Conservation (phyloP, 2,888 invertebrate genomes). For the Leptarthrus brevirostris region DNA sequence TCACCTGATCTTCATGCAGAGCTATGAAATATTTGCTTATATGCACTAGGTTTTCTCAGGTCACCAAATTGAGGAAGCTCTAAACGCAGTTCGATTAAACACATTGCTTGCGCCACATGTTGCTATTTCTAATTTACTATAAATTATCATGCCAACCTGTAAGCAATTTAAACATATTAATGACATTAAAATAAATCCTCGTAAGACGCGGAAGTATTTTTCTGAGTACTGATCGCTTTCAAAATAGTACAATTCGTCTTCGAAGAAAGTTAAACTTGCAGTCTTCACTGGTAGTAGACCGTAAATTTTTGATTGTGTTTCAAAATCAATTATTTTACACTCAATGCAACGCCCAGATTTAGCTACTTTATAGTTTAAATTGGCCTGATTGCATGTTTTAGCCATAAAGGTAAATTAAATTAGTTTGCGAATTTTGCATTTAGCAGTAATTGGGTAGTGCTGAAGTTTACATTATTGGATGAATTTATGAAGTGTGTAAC, state of each 20-base stretch:
- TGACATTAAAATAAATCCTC: slow-evolving; percentile 9
- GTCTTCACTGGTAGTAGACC: background rate
- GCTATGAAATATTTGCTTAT: background rate
- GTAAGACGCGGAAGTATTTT: slow-evolving; percentile 15
- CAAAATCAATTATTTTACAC: slow-evolving; percentile 22
- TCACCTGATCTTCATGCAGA: background rate
- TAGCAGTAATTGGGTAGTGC: background rate
- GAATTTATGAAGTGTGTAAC: background rate
- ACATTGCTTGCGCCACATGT: background rate
- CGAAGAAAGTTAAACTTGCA: slow-evolving; percentile 5
- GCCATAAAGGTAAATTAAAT: background rate
- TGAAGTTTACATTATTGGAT: background rate
- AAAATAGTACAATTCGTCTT: background rate
- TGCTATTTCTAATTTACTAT: background rate
- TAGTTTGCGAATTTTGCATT: background rate
- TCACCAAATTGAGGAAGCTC: background rate
- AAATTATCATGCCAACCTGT: background rate
- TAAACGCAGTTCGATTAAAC: background rate
- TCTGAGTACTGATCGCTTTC: background rate
- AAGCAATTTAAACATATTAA: background rate
- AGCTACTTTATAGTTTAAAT: background rate
- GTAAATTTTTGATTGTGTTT: slow-evolving; percentile 11
- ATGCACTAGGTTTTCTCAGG: background rate
- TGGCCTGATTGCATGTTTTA: background rate
- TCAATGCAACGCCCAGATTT: background rate